A percentile compares a stretch with the other conserved stretches of the same genome.
Evolutionary conservation across 2,113 vertebrate species (phyloP).

Genomic region (Lamprologus sp.): DNA sequence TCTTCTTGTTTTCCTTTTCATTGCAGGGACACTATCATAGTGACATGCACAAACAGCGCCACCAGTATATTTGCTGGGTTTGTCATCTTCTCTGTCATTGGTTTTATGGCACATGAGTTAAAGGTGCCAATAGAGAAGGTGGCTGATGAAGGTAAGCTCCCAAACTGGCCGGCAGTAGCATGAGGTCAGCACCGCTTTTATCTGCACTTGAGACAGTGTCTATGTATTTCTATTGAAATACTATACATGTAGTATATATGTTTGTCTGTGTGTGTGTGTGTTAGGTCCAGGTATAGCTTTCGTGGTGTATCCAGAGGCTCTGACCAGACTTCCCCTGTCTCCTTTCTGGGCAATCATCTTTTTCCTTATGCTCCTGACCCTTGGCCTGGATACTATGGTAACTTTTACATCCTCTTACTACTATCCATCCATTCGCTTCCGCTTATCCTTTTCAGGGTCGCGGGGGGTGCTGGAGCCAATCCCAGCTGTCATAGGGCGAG

Average conservation of each 20-base stretch:
- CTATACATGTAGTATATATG: not conserved
- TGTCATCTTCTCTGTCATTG: conserved; percentile 98
- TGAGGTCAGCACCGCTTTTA: not conserved
- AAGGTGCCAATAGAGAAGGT: conserved; percentile 96
- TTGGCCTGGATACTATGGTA: conserved; percentile 98
- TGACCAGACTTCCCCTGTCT: conserved; percentile 92
- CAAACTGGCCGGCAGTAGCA: not conserved
- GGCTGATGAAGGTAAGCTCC: conserved; percentile 90
- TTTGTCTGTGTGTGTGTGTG: not conserved
- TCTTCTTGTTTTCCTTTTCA: not conserved
- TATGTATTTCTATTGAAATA: not conserved
- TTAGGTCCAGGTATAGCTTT: conserved; percentile 96
- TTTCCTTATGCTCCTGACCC: conserved; percentile 97
- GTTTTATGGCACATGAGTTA: conserved; percentile 97
- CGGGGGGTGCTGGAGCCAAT: too few species aligned
- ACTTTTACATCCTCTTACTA: conserved; percentile 9
- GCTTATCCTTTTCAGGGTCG: too few species aligned
- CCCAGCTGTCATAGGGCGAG: too few species aligned
- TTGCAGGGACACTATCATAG: conserved; percentile 91
- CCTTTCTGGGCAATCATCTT: conserved; percentile 99
- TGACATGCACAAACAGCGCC: conserved; percentile 95
- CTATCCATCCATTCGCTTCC: too few species aligned
- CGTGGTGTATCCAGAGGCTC: conserved; percentile 96
- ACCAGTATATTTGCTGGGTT: conserved; percentile 98
- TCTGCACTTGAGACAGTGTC: not conserved